phyloP scores from a whole-genome alignment of 1,140 invertebrate genomes.

The Formica exsecta region DNA sequence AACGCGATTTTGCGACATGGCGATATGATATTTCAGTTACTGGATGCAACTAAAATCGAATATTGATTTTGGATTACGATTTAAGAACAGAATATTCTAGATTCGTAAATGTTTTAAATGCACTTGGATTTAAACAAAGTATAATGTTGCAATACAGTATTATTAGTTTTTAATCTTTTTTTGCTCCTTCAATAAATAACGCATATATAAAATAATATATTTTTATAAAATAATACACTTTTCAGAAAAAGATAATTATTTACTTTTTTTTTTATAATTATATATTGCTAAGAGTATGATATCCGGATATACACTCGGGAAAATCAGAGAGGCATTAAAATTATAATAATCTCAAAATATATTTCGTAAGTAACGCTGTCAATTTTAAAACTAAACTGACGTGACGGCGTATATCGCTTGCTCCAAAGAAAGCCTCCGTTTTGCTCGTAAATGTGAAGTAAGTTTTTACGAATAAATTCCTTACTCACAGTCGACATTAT shows the following conservation, averaged over 20 bases:
- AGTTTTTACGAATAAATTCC: constrained; percentile 36
- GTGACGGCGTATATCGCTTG: constrained; percentile 17
- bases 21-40: not conserved
- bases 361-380: not conserved
- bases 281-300: no score
- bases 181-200: not conserved
- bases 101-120: not conserved
- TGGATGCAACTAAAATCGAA: not conserved
- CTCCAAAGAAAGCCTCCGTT: constrained; percentile 39
- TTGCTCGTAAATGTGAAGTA: constrained; percentile 46
- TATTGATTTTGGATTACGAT: not conserved
- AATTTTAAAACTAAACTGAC: constrained; percentile 14
- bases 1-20: constrained; percentile 20
- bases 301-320: no score
- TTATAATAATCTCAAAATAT: not conserved
- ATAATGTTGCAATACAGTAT: not conserved
- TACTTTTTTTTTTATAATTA: no score
- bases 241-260: no score
- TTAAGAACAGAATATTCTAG: not conserved
- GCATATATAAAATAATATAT: no score
- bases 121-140: not conserved
- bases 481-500: constrained; percentile 31
- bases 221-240: no score
- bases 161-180: not conserved
- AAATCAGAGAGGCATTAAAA: not conserved